phyloP scores from a whole-genome alignment of 2,113 vertebrate genomes.

The Acrocephalus arundinaceus region DNA sequence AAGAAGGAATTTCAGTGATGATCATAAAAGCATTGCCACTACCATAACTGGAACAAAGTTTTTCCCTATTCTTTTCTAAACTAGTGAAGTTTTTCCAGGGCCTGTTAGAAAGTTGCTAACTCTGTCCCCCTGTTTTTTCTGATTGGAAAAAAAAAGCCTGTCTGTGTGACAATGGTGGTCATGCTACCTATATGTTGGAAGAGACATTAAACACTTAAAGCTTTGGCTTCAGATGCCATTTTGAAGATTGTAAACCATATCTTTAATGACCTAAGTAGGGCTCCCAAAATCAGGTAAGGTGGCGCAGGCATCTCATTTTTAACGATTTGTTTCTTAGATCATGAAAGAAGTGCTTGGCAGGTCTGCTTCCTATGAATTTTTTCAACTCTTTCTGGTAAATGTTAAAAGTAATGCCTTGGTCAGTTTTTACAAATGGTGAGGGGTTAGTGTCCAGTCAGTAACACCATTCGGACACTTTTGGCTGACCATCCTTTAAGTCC shows the following conservation, averaged over 20 bases:
- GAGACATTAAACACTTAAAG: background rate
- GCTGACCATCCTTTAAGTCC: background rate
- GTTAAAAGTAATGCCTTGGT: background rate
- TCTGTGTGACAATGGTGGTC: rapidly evolving
- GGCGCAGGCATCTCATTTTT: background rate
- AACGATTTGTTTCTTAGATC: background rate
- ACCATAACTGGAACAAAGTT: background rate
- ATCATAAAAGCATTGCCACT: background rate
- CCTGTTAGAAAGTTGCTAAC: background rate
- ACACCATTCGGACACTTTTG: background rate
- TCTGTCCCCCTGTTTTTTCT: background rate
- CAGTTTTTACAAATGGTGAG: background rate
- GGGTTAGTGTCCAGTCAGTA: background rate
- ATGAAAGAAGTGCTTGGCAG: background rate
- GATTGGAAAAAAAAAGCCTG: background rate
- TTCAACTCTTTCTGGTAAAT: background rate
- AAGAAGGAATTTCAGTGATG: background rate
- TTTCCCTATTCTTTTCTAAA: background rate
- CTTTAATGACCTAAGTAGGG: background rate
- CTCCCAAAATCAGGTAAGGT: background rate
- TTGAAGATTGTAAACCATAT: background rate
- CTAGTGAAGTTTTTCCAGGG: background rate
- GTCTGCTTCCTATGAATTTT: background rate
- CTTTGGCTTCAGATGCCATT: background rate
- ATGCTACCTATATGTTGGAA: background rate